Base-by-base conservation (phyloP, 2,888 invertebrate species). In the Folsomia manolachei region DNA sequence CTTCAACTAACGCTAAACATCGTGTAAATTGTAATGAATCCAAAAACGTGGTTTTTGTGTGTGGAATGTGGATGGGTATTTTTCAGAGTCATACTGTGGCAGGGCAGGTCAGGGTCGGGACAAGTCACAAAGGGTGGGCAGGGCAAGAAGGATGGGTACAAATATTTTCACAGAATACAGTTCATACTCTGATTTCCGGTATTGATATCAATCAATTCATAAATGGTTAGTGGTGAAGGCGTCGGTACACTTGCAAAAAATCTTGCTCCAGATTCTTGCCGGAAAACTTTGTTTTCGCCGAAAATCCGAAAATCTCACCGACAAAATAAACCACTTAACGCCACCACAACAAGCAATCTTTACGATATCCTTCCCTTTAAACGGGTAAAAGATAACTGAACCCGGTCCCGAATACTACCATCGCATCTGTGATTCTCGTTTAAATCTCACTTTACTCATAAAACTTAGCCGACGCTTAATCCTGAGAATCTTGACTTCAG, bases 11-110 rank as follows among this genome's bases (percentile, higher is more conserved):
- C 64, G 25, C 26, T 64, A 64, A 64, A 27, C 26, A 24, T 25
- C 18, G 64, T 64, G 27, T 64, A 64, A 64, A 64, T 27, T 19
- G 11, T 18, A 64, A 64, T 24, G 25, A 26, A 21, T 64, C 64
- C 27, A 64, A 64, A 64, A 64, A 64, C 14, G 27, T 27, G 27
- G 21, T 25, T 25, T 25, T 26, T 27, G 64, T 9, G 64, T 64
- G 27, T 26, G 27, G 27, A 39, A n/a, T n/a, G 51, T 60, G 60
- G 19, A 4, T n/a, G 4, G n/a, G 60, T 4, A 19, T 9, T 60
- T 60, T 7, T 21, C n/a, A 19, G 19, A 19, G 60, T 60, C 60
- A 19, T 21, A 60, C 60, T 60, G 9, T n/a, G 60, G 60, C 60
- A 60, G 60, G 60, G 60, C n/a, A 9, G 60, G 51, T 51, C n/a